These are phyloP conservation scores for Schizothorax lantsangensis DNA, from an alignment of 2,797 vertebrate genomes.

Conservation along the genomic window DNA sequence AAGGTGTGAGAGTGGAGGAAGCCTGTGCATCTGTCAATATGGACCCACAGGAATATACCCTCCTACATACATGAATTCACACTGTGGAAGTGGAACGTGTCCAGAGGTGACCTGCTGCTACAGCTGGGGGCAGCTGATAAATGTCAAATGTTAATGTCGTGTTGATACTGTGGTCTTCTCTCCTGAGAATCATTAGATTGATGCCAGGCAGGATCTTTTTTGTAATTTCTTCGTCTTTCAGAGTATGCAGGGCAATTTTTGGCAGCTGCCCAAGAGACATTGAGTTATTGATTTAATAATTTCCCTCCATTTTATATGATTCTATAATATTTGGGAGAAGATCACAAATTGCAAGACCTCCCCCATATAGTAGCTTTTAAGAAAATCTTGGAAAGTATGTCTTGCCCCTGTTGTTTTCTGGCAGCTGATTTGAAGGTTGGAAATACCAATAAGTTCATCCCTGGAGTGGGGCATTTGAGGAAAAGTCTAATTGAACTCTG, in stretches of 20 bases:
- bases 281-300: not conserved
- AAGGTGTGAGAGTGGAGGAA: slow-evolving; percentile 16
- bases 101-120: slow-evolving; percentile 43
- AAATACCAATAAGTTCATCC: not conserved
- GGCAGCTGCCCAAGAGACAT: not conserved
- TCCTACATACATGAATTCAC: slow-evolving; percentile 17
- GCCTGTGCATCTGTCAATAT: slow-evolving; percentile 29
- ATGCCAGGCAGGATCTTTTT: not conserved
- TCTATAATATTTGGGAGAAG: not conserved
- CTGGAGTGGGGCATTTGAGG: not conserved
- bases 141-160: slow-evolving; percentile 48
- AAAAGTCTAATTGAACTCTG: not conserved
- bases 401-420: not conserved
- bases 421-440: not conserved
- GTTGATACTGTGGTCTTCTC: slow-evolving; percentile 23
- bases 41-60: slow-evolving; percentile 22
- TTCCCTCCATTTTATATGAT: too few species aligned
- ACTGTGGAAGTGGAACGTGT: slow-evolving; percentile 34
- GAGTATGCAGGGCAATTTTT: not conserved
- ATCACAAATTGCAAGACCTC: not conserved
- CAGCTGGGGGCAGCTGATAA: slow-evolving; percentile 42
- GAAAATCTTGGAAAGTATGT: not conserved
- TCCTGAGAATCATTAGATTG: slow-evolving; percentile 5
- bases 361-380: not conserved
- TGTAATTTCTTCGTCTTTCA: not conserved